phyloP scores from a whole-genome alignment of 2,888 invertebrate species.

The Harpalus rufipes region DNA sequence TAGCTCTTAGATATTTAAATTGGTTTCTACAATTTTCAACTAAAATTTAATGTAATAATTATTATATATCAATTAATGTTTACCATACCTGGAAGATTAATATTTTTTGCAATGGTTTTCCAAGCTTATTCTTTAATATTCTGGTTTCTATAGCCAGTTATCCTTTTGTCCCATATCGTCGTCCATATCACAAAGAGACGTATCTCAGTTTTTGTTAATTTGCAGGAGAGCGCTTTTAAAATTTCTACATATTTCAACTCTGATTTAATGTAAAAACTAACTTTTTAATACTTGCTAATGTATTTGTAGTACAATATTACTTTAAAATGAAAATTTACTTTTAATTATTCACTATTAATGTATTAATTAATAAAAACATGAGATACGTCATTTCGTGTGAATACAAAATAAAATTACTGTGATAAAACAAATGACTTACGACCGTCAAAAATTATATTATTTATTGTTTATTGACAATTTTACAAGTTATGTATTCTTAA shows the following conservation, averaged over 20 bases:
- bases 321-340: conserved; percentile 1
- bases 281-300: conserved; percentile 15
- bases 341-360: conserved; percentile 11
- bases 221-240: background rate
- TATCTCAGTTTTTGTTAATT: conserved; percentile 9
- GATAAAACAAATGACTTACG: conserved; percentile 16
- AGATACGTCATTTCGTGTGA: conserved; percentile 12
- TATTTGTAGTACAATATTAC: conserved; percentile 11
- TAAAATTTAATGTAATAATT: too few species aligned
- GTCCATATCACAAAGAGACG: conserved; percentile 15
- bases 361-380: conserved; percentile 15
- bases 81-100: too few species aligned
- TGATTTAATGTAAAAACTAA: too few species aligned
- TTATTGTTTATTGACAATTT: conserved; percentile 18
- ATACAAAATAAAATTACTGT: conserved; percentile 10
- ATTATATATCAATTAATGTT: too few species aligned
- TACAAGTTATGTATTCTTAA: conserved; percentile 24
- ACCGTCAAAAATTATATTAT: conserved; percentile 15
- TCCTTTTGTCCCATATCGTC: background rate
- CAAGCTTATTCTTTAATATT: too few species aligned
- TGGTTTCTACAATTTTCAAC: too few species aligned
- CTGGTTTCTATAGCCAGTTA: too few species aligned
- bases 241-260: background rate
- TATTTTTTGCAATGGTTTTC: too few species aligned
- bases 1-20: too few species aligned